Conservation (phyloP, 1,140 invertebrate species). For the Drosophila equinoxialis region DNA sequence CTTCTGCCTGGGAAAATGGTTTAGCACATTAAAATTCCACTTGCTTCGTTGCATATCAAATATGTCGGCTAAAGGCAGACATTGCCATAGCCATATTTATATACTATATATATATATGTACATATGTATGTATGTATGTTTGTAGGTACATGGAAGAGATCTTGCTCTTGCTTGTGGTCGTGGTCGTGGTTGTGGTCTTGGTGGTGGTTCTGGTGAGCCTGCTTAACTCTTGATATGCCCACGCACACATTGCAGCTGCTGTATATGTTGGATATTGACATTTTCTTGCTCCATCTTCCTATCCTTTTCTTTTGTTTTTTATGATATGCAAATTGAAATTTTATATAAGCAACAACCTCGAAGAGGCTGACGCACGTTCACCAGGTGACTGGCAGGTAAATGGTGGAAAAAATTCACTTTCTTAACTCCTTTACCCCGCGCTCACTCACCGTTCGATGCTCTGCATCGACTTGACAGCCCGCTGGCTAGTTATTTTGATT, state of each 20-base stretch:
- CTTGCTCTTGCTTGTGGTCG: not conserved
- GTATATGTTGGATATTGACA: conserved; percentile 74
- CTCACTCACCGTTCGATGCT: not conserved
- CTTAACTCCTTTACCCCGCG: not conserved
- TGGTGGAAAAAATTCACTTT: conserved; percentile 35
- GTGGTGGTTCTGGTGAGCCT: conserved; percentile 25
- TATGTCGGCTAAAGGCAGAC: conserved; percentile 59
- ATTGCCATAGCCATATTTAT: not conserved
- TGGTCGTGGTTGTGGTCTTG: not conserved
- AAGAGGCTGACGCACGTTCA: conserved; percentile 21
- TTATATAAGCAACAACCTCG: conserved; percentile 64
- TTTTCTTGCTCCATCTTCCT: conserved; percentile 43
- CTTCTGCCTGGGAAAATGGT: conserved; percentile 63
- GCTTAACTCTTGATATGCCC: conserved; percentile 59
- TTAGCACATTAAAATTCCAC: conserved; percentile 81
- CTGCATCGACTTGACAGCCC: conserved; percentile 20
- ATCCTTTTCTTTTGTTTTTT: conserved; percentile 32
- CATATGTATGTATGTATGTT: not conserved
- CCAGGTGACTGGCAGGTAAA: conserved; percentile 29
- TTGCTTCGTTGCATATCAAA: conserved; percentile 79
- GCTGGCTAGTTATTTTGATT: conserved; percentile 72
- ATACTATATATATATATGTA: not conserved
- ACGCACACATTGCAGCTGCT: conserved; percentile 29
- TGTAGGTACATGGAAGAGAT: not conserved
- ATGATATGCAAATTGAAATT: conserved; percentile 81